These are phyloP conservation scores for Cheilosia scutellata DNA, from an alignment of 2,888 invertebrate species.

Conservation along the genomic window DNA sequence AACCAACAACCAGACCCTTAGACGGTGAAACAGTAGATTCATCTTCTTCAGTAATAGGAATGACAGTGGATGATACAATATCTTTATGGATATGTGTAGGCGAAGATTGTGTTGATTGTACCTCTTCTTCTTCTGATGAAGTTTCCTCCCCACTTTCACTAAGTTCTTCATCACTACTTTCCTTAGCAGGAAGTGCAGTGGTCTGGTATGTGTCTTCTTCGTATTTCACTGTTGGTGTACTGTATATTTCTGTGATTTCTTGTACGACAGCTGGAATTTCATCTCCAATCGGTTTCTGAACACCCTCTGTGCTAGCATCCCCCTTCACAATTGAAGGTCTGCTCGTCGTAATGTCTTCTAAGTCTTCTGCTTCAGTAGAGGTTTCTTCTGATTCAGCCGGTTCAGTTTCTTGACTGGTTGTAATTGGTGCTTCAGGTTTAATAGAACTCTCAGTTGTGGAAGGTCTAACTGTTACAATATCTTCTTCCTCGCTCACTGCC, in stretches of 20 bases:
- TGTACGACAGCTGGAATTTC: slow-evolving; percentile 49
- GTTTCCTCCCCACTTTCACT: slow-evolving; percentile 21
- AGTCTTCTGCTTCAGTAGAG: slow-evolving; percentile 70
- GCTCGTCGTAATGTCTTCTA: background rate
- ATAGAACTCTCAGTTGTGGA: slow-evolving; percentile 36
- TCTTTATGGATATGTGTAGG: slow-evolving; percentile 13
- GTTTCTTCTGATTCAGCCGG: slow-evolving; percentile 36
- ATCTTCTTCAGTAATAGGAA: slow-evolving; percentile 19
- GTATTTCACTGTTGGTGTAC: slow-evolving; percentile 22
- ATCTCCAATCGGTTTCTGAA: slow-evolving; percentile 27
- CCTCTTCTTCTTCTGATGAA: slow-evolving; percentile 22
- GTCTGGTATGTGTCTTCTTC: slow-evolving; percentile 13
- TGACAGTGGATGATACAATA: background rate
- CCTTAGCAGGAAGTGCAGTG: slow-evolving; percentile 15
- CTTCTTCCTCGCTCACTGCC: slow-evolving; percentile 20
- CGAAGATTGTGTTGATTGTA: slow-evolving; percentile 17
- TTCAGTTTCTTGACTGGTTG: background rate
- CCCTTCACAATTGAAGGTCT: background rate
- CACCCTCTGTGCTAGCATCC: slow-evolving; percentile 1
- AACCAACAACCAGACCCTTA: background rate
- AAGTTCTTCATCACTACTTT: background rate
- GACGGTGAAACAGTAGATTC: slow-evolving; percentile 41
- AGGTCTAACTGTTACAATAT: slow-evolving; percentile 40
- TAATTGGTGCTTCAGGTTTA: slow-evolving; percentile 49
- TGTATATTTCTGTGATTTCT: slow-evolving; percentile 13